Evolutionary conservation across 1,140 invertebrate genomes (phyloP), one percentile per base, ranked within the genome.

Genomic region (Drosophila baimaii): DNA sequence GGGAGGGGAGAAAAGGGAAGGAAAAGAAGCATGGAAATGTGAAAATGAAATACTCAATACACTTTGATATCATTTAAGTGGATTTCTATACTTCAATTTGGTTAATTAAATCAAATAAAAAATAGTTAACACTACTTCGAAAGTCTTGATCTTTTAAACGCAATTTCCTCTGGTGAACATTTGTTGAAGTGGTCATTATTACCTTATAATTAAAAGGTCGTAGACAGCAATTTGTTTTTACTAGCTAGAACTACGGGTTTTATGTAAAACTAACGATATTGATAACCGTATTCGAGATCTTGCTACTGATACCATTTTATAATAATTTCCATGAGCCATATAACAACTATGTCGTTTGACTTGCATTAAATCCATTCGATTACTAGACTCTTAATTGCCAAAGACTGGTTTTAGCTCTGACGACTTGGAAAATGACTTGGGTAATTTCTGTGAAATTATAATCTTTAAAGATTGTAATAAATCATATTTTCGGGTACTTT

Each of bases 1-100:
- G 65, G 46, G 31, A 47, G 10, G 23, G 15, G 9, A 49, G 25
- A 35, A 59, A 66, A 39, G 23, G 61, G 33, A 49, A 57, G 31
- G 19, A 44, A 33, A 70, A 56, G 19, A 46, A 44, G 21, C 43
- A 39, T 51, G 75, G 23, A 77, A 77, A 76, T 77, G 58, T n/a
- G 66, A 69, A 74, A 72, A 58, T 12, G 23, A 21, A 59, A 10
- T 35, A 10, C 19, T 43, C n/a, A 21, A 71, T 29, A 51, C 51
- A 37, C 31, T 56, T 44, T 25, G 0, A 61, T 12, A 10, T 10
- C n/a, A 33, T 1, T 29, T 17, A 1, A 19, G 10, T 3, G 6
- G 1, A 17, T 15, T 5, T 44, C 17, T 23, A 19, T 8, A 33
- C 13, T 15, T 27, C n/a, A 47, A 56, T 25, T 12, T 7, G 1